These are phyloP conservation scores for Cryptocephalus moraei DNA, from an alignment of 2,888 invertebrate species.

Conservation along the genomic window DNA sequence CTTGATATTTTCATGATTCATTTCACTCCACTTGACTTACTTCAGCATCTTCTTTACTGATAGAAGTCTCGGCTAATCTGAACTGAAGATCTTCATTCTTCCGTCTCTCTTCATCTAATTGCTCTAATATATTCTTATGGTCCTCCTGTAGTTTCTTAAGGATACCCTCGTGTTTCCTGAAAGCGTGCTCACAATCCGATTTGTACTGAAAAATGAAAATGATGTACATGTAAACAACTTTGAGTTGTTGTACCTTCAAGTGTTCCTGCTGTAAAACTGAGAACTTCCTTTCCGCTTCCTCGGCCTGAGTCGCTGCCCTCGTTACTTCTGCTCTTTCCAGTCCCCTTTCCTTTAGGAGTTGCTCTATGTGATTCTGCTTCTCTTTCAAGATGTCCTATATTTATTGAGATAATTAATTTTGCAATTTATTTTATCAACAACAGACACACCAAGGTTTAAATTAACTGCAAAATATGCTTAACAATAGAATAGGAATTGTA, in stretches of 20 bases:
- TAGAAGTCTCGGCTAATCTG: slow-evolving; percentile 82
- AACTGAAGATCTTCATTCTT: slow-evolving; percentile 87
- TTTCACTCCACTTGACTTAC: slow-evolving; percentile 41
- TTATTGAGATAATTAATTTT: slow-evolving; percentile 1
- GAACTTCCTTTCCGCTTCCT: slow-evolving; percentile 61
- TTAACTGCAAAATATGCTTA: background rate
- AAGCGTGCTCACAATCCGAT: slow-evolving; percentile 40
- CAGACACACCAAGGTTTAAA: background rate
- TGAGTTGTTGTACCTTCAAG: slow-evolving; percentile 43
- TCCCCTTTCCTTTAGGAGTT: slow-evolving; percentile 83
- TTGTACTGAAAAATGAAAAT: slow-evolving; percentile 36
- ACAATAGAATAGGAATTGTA: too few species aligned
- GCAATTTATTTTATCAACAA: background rate
- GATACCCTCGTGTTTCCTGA: slow-evolving; percentile 38
- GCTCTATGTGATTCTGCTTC: slow-evolving; percentile 90
- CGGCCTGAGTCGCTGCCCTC: slow-evolving; percentile 69
- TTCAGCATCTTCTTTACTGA: slow-evolving; percentile 80
- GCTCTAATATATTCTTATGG: slow-evolving; percentile 46
- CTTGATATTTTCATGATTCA: background rate
- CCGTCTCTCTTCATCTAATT: slow-evolving; percentile 67
- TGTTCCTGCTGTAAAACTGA: slow-evolving; percentile 51
- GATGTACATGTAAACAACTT: slow-evolving; percentile 5
- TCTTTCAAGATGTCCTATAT: slow-evolving; percentile 78
- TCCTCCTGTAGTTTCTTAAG: slow-evolving; percentile 46
- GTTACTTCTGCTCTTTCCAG: slow-evolving; percentile 83